These are phyloP conservation scores for Urocolius indicus DNA, from an alignment of 2,113 vertebrate species.

Conservation along the genomic window DNA sequence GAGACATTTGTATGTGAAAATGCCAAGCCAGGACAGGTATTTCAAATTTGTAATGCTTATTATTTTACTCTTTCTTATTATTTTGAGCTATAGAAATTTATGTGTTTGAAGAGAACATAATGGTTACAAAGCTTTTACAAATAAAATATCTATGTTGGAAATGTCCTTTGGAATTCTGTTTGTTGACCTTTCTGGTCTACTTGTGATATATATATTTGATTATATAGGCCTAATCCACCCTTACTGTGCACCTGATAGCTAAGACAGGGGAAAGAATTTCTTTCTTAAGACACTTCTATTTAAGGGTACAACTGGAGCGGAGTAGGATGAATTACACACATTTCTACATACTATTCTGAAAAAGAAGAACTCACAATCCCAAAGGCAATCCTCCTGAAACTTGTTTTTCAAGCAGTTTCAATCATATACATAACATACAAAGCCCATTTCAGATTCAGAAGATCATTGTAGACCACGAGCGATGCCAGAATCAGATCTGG, in stretches of 20 bases:
- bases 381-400: background rate
- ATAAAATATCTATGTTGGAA: background rate
- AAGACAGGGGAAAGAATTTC: background rate
- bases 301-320: background rate
- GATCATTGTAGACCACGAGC: background rate
- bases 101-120: background rate
- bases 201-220: background rate
- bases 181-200: background rate
- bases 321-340: background rate
- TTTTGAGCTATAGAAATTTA: background rate
- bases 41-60: background rate
- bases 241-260: background rate
- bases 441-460: background rate
- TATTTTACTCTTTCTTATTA: background rate
- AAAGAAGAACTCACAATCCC: background rate
- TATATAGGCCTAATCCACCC: background rate
- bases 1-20: slow-evolving; percentile 96
- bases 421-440: background rate
- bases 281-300: background rate
- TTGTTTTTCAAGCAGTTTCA: background rate
- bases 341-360: background rate
- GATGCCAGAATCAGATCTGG: background rate
- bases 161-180: background rate
- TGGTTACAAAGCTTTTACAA: background rate
- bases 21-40: slow-evolving; percentile 92